Evolutionary conservation across 2,113 vertebrate genomes (phyloP).

Genomic region (Nothoprocta pentlandii): DNA sequence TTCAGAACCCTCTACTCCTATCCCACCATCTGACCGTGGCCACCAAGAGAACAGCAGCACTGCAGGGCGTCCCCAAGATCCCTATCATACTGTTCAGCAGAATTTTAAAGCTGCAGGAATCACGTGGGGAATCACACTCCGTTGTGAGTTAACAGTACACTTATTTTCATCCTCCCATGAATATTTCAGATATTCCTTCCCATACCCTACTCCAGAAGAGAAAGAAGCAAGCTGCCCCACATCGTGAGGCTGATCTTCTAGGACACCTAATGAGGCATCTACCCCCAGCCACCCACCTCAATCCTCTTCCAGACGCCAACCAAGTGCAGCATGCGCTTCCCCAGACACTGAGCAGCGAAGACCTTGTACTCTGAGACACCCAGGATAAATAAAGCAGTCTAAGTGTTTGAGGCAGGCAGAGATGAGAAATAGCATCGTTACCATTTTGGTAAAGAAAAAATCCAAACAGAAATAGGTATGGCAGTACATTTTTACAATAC

Average conservation of each 20-base stretch:
- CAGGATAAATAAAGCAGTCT: constrained; percentile 10
- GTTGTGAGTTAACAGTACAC: not conserved
- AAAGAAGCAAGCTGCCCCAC: not conserved
- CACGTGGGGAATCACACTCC: not conserved
- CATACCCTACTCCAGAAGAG: not conserved
- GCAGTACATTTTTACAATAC: not conserved
- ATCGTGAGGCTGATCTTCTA: not conserved
- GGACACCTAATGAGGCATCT: not conserved
- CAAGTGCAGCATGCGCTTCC: constrained; percentile 45
- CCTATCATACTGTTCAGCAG: rapidly evolving
- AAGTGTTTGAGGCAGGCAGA: not conserved
- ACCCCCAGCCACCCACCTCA: constrained; percentile 37
- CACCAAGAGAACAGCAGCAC: rapidly evolving
- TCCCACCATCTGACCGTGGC: rapidly evolving
- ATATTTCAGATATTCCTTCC: not conserved
- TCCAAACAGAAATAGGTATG: not conserved
- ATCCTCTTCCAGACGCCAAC: constrained; percentile 36
- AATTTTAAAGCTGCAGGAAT: not conserved
- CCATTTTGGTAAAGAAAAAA: not conserved
- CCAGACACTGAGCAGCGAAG: constrained; percentile 35
- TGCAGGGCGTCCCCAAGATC: rapidly evolving
- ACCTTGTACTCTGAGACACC: not conserved
- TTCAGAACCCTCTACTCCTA: not conserved
- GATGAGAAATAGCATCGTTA: not conserved
- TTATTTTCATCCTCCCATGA: constrained; percentile 7